These are phyloP conservation scores for Cantharis flavilabris DNA, from an alignment of 2,888 invertebrate species.

Conservation along the genomic window DNA sequence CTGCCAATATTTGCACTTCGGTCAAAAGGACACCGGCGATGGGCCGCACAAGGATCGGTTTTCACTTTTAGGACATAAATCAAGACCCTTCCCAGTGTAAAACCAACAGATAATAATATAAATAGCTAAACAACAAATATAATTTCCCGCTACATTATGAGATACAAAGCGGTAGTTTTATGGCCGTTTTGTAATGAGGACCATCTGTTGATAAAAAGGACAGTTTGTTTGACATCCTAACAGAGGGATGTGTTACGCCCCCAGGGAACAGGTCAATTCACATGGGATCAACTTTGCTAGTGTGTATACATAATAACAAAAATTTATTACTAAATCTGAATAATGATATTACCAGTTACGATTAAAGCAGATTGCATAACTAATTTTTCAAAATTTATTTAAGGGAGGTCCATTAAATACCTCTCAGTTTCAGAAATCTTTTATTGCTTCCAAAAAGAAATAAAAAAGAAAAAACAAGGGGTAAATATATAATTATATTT, in stretches of 20 bases:
- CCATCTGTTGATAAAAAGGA: slow-evolving; percentile 55
- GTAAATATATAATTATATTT: no score
- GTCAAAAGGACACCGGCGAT: not conserved
- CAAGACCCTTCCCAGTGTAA: slow-evolving; percentile 44
- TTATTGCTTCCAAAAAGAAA: no score
- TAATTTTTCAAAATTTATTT: no score
- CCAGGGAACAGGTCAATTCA: slow-evolving; percentile 29
- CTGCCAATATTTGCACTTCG: not conserved
- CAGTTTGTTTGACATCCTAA: slow-evolving; percentile 43
- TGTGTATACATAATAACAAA: slow-evolving; percentile 10
- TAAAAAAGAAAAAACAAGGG: no score
- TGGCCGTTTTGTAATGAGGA: slow-evolving; percentile 49
- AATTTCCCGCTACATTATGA: slow-evolving; percentile 56
- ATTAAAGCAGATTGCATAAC: slow-evolving; percentile 1
- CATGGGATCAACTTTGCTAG: slow-evolving; percentile 19
- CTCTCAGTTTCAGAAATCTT: no score
- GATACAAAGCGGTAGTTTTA: slow-evolving; percentile 49
- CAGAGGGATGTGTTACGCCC: slow-evolving; percentile 39
- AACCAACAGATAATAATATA: slow-evolving; percentile 53
- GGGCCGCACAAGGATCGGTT: not conserved
- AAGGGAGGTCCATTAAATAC: no score
- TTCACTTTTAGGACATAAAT: slow-evolving; percentile 28
- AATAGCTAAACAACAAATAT: slow-evolving; percentile 54
- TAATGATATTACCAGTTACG: slow-evolving; percentile 12
- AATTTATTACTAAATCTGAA: slow-evolving; percentile 17